Conservation (phyloP, 2,113 vertebrate species). For the Zosterops pallidus region DNA sequence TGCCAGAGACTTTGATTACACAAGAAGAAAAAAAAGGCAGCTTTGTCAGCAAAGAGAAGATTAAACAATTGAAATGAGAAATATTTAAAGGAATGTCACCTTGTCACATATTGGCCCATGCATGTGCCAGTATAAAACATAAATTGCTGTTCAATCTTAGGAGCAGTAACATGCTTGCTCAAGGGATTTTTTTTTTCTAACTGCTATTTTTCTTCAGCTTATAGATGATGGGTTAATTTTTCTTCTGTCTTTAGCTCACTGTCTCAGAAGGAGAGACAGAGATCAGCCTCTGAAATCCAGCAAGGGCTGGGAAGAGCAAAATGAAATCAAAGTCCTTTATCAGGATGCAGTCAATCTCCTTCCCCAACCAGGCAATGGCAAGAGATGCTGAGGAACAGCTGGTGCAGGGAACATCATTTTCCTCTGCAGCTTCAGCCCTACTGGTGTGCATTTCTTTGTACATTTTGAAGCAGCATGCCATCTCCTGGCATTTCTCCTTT, state of each 20-base stretch:
- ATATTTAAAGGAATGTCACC: conserved; percentile 18
- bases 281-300: neutral
- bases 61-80: conserved; percentile 35
- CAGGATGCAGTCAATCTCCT: neutral
- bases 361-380: neutral
- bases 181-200: neutral
- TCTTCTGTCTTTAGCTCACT: neutral
- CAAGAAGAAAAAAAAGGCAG: neutral
- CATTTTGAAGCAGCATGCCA: neutral
- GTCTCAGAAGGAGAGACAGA: neutral
- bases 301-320: neutral
- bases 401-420: neutral
- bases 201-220: neutral
- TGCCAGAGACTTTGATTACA: conserved; percentile 42
- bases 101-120: neutral
- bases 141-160: neutral
- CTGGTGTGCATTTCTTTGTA: neutral
- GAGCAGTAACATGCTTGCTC: neutral
- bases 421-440: neutral
- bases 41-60: conserved; percentile 44
- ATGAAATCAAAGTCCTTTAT: neutral
- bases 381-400: neutral
- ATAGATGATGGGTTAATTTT: neutral
- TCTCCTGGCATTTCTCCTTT: conserved; percentile 13
- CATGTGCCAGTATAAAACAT: neutral